These are phyloP conservation scores for Biston stratarius DNA, from an alignment of 2,888 invertebrate genomes.

Conservation along the genomic window DNA sequence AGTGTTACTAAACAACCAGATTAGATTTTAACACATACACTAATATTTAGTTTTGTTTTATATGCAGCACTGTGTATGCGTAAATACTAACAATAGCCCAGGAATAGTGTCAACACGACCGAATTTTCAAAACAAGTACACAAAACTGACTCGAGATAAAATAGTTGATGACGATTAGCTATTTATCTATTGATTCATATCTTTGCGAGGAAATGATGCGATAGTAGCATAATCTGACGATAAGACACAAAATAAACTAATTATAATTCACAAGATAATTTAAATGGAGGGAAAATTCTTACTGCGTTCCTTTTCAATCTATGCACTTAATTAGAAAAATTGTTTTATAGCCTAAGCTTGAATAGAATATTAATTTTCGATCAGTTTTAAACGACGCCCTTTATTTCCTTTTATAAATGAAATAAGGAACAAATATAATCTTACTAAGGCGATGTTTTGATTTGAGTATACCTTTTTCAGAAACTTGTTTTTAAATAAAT, in stretches of 20 bases:
- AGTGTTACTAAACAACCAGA: background rate
- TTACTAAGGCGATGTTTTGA: constrained; percentile 4
- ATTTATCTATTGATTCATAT: constrained; percentile 73
- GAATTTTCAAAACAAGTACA: constrained; percentile 53
- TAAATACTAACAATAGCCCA: background rate
- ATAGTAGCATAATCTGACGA: constrained; percentile 37
- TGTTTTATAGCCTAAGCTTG: constrained; percentile 10
- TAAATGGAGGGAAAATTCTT: constrained; percentile 11
- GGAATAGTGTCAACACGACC: constrained; percentile 50
- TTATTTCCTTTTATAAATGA: constrained; percentile 10
- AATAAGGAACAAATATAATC: constrained; percentile 17
- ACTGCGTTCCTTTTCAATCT: constrained; percentile 15
- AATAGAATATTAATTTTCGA: constrained; percentile 24
- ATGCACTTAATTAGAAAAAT: constrained; percentile 20
- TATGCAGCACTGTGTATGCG: too few species aligned
- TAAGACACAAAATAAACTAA: constrained; percentile 32
- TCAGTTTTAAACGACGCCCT: constrained; percentile 11
- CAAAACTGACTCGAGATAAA: constrained; percentile 59
- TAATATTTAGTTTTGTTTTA: background rate
- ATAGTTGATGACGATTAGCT: constrained; percentile 59
- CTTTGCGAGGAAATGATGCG: constrained; percentile 66
- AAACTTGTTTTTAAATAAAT: background rate
- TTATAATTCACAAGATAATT: constrained; percentile 20
- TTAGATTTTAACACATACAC: background rate
- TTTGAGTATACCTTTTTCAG: background rate